Conservation (phyloP, 2,797 vertebrate genomes). For the Acanthurus tractus region DNA sequence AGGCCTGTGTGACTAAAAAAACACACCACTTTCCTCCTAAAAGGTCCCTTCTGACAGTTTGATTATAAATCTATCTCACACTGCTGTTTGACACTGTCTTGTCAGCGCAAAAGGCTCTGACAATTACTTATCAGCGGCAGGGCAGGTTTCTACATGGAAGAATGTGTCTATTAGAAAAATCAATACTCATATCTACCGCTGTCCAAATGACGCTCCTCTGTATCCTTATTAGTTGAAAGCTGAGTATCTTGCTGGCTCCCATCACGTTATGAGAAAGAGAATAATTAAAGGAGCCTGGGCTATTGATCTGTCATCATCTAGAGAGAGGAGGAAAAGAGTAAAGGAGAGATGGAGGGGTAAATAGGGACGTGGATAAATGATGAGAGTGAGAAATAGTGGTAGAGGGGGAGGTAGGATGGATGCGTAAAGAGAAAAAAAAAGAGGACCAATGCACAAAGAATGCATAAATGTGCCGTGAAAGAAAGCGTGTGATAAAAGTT, state of each 20-base stretch:
- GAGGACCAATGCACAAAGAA: neutral
- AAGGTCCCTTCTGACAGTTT: conserved; percentile 20
- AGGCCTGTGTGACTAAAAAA: neutral
- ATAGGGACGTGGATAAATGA: conserved; percentile 3
- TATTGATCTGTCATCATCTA: conserved; percentile 60
- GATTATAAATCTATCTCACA: conserved; percentile 36
- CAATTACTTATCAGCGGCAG: conserved; percentile 42
- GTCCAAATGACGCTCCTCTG: conserved; percentile 52
- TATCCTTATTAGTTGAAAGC: conserved; percentile 55
- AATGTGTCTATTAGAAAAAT: conserved; percentile 71
- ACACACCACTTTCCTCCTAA: conserved; percentile 12
- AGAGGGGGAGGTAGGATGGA: neutral
- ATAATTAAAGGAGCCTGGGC: conserved; percentile 55
- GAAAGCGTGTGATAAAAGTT: conserved; percentile 38
- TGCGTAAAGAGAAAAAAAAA: neutral
- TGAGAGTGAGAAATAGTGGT: conserved; percentile 20
- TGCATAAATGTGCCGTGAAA: neutral
- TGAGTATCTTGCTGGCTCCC: conserved; percentile 28
- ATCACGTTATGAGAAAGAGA: conserved; percentile 54
- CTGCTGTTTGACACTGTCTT: conserved; percentile 17
- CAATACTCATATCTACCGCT: conserved; percentile 66
- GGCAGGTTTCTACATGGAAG: conserved; percentile 36
- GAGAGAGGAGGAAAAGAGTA: neutral
- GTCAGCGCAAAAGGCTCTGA: conserved; percentile 13
- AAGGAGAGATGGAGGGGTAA: neutral